Evolutionary conservation across 2,113 vertebrate species (phyloP).

Genomic region (Neogobius melanostomus): DNA sequence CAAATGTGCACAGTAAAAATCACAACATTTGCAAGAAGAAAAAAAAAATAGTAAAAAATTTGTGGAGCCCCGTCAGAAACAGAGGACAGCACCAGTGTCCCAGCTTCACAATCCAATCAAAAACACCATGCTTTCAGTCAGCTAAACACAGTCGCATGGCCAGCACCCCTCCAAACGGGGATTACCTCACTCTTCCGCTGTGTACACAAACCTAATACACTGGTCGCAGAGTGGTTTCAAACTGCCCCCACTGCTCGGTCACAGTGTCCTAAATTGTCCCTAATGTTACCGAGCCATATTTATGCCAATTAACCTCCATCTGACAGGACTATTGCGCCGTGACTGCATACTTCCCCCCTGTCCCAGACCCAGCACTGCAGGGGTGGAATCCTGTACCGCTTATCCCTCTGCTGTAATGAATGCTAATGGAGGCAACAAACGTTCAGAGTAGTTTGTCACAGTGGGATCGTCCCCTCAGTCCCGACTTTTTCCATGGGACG

Average conservation of each 20-base stretch:
- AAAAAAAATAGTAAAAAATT: too few species aligned
- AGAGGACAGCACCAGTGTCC: neutral
- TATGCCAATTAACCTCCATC: constrained; percentile 67
- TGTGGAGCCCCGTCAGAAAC: too few species aligned
- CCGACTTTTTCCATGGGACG: constrained; percentile 24
- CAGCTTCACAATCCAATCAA: constrained; percentile 53
- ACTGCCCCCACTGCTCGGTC: constrained; percentile 24
- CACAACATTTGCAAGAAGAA: too few species aligned
- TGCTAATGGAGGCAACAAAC: constrained; percentile 78
- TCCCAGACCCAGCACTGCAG: constrained; percentile 23
- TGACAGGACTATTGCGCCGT: constrained; percentile 40
- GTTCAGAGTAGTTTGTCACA: constrained; percentile 74
- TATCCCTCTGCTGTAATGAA: constrained; percentile 55
- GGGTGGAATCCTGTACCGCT: constrained; percentile 19
- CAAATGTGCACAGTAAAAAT: too few species aligned
- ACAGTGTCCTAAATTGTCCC: constrained; percentile 61
- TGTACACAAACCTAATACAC: constrained; percentile 56
- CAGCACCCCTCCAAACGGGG: constrained; percentile 26
- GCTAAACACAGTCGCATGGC: constrained; percentile 77
- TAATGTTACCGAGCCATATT: constrained; percentile 60
- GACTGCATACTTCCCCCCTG: constrained; percentile 13
- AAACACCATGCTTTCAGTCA: constrained; percentile 82
- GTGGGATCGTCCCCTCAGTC: constrained; percentile 46
- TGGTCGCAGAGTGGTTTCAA: constrained; percentile 18
- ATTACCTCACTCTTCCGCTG: constrained; percentile 57